A percentile compares a stretch with the other conserved stretches of the same genome.
These are phyloP conservation scores for Indri indri DNA, from an alignment of 2,113 vertebrate species.

Conservation along the genomic window DNA sequence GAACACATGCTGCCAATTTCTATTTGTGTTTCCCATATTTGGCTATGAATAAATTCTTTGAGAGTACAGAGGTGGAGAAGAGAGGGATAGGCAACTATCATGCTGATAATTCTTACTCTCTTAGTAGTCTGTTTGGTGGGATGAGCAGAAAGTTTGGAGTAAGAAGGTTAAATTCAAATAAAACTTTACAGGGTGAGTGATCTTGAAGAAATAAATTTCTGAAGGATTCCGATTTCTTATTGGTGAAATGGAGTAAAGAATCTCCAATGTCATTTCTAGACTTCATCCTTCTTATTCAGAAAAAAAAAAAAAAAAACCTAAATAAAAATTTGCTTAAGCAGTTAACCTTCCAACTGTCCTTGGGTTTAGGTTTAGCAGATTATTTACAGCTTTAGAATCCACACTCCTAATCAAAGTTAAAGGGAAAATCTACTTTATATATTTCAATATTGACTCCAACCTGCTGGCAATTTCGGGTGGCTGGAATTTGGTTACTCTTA, in stretches of 20 bases:
- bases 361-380: neutral
- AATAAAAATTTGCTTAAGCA: neutral
- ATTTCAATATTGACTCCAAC: neutral
- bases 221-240: neutral
- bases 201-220: neutral
- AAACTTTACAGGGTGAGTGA: neutral
- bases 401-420: neutral
- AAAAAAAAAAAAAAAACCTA: neutral
- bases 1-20: neutral
- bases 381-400: neutral
- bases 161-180: neutral
- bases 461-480: neutral
- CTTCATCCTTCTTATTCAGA: neutral
- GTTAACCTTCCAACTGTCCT: neutral
- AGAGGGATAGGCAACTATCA: neutral
- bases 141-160: neutral
- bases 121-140: neutral
- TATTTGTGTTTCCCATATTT: neutral
- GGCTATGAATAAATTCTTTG: neutral
- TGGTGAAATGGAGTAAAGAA: neutral
- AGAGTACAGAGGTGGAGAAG: no score
- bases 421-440: neutral
- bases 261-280: neutral
- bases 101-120: neutral
- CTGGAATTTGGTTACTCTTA: neutral